A percentile compares a stretch with the other conserved stretches of the same genome.
Conservation (phyloP, 1,140 invertebrate species). For the Philotrypesis tridentata region DNA sequence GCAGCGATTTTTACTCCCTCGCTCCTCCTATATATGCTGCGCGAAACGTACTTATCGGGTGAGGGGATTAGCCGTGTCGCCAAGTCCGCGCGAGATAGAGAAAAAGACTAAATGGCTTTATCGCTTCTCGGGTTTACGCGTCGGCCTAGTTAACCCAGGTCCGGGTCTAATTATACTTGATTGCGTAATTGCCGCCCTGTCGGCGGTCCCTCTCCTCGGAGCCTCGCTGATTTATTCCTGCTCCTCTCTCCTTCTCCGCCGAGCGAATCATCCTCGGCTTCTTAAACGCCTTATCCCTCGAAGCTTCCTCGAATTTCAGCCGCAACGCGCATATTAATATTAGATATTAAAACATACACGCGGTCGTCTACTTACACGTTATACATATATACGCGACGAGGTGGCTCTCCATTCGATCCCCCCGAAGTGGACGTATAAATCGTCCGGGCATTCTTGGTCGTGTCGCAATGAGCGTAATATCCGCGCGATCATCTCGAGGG, state of each 20-base stretch:
- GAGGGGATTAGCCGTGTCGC: no score
- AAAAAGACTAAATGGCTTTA: constrained; percentile 42
- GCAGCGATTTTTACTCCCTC: neutral
- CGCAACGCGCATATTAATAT: neutral
- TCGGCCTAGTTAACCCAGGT: constrained; percentile 66
- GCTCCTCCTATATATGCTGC: no score
- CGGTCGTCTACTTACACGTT: no score
- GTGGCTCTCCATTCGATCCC: neutral
- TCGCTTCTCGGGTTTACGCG: constrained; percentile 51
- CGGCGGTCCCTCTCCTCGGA: constrained; percentile 56
- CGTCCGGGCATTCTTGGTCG: no score
- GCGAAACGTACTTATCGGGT: no score
- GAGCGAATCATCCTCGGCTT: neutral
- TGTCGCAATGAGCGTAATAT: no score
- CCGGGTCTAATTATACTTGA: constrained; percentile 71
- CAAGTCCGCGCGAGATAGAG: constrained; percentile 13
- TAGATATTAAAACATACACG: neutral
- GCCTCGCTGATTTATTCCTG: constrained; percentile 62
- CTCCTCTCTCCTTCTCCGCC: constrained; percentile 45
- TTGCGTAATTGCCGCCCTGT: constrained; percentile 69
- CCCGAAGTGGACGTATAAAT: neutral
- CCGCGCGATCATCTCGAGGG: no score
- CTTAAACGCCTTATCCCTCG: constrained; percentile 14
- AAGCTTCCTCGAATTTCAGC: neutral
- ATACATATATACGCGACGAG: neutral